A percentile compares a stretch with the other conserved stretches of the same genome.
These are phyloP conservation scores for Hippolais icterina DNA, from an alignment of 2,113 vertebrate species.

Conservation along the genomic window DNA sequence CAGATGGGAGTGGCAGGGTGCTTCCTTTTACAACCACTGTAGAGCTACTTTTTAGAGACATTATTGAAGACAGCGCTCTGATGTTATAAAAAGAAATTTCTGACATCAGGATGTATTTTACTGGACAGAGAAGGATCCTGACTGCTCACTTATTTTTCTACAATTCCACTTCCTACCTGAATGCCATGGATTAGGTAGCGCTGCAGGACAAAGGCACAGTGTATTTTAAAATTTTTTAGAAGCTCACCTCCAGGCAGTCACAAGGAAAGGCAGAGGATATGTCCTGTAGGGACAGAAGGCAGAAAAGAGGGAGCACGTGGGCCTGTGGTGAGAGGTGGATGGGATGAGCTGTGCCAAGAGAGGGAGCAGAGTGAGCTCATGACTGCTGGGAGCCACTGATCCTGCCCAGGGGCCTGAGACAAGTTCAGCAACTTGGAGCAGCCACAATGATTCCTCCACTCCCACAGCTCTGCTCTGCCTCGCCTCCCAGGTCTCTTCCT, in stretches of 20 bases:
- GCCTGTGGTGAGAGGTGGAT: not conserved
- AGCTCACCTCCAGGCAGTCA: not conserved
- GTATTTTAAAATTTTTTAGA: not conserved
- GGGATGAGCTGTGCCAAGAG: not conserved
- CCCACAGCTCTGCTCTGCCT: not conserved
- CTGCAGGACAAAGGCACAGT: not conserved
- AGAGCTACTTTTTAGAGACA: not conserved
- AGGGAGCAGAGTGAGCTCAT: not conserved
- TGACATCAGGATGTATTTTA: not conserved
- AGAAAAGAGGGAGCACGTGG: not conserved
- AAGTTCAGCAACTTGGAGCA: not conserved
- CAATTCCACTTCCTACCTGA: not conserved
- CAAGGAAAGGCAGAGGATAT: not conserved
- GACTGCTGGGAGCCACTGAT: not conserved
- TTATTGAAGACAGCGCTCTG: not conserved
- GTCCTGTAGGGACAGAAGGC: not conserved
- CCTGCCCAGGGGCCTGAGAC: constrained; percentile 11
- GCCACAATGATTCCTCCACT: not conserved
- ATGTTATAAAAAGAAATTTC: not conserved
- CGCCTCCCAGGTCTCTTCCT: not conserved
- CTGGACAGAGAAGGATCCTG: not conserved
- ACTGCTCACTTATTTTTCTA: not conserved
- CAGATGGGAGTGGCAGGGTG: constrained; percentile 35
- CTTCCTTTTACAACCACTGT: not conserved
- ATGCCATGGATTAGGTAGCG: not conserved